A percentile compares a stretch with the other conserved stretches of the same genome.
These are phyloP conservation scores for Ophion obscuratus DNA, from an alignment of 2,888 invertebrate genomes.

Conservation along the genomic window DNA sequence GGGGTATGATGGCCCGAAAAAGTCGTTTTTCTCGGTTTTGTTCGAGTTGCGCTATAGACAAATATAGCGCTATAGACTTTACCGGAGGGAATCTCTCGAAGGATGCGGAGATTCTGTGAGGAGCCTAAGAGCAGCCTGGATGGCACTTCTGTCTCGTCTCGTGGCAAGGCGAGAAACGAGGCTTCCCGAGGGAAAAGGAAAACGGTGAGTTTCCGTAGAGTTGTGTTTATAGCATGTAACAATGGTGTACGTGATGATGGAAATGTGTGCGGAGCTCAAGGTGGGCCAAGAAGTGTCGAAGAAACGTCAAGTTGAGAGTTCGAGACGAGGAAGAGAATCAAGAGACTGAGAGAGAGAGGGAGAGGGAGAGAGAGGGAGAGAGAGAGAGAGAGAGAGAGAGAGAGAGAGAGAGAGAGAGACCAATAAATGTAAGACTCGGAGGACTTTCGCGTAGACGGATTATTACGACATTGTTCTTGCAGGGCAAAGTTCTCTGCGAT, in stretches of 20 bases:
- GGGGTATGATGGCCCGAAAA: constrained; percentile 13
- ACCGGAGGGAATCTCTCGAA: background rate
- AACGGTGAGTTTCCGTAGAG: constrained; percentile 31
- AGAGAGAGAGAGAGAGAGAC: background rate
- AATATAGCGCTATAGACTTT: background rate
- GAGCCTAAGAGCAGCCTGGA: background rate
- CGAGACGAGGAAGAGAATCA: background rate
- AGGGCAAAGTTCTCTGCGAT: constrained; percentile 35
- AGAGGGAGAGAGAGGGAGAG: background rate
- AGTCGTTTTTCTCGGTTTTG: background rate
- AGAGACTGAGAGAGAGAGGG: background rate
- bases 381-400: too few species aligned
- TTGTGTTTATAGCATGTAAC: constrained; percentile 22
- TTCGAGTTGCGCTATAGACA: background rate
- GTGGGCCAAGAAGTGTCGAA: constrained; percentile 33
- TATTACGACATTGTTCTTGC: constrained; percentile 54
- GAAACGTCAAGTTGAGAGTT: constrained; percentile 30
- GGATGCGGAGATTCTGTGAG: constrained; percentile 11
- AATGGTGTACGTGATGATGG: background rate
- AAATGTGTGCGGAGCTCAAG: constrained; percentile 18
- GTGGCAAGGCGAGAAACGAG: constrained; percentile 4
- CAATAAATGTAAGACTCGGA: constrained; percentile 1
- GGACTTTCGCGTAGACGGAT: constrained; percentile 29
- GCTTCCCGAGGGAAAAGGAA: constrained; percentile 14
- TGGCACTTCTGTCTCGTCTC: constrained; percentile 8